Evolutionary conservation across 1,140 invertebrate genomes (phyloP).

Genomic region (Tetraneura akinire): DNA sequence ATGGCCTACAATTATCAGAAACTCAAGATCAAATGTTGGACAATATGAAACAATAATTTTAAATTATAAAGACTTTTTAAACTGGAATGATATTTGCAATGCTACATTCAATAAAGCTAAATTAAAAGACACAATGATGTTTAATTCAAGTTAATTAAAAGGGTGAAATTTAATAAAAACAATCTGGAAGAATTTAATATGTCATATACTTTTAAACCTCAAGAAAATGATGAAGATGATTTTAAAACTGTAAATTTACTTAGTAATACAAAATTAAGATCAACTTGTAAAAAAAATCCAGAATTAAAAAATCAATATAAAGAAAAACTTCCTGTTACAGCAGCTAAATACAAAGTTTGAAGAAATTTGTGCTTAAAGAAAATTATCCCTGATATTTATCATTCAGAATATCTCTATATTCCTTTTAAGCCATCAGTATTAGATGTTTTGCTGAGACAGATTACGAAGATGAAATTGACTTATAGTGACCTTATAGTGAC

Average conservation of each 20-base stretch:
- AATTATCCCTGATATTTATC: not conserved
- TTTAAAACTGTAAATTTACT: not conserved
- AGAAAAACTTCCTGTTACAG: not conserved
- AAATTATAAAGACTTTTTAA: not conserved
- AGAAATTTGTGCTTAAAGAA: not conserved
- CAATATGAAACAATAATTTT: not conserved
- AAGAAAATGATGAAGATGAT: not conserved
- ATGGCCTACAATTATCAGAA: not conserved
- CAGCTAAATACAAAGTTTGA: not conserved
- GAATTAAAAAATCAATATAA: not conserved
- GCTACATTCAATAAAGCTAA: not conserved
- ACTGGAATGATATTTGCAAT: not conserved
- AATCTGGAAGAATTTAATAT: not conserved
- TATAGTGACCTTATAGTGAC: no score
- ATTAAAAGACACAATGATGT: not conserved
- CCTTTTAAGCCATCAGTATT: not conserved
- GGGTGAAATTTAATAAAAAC: not conserved
- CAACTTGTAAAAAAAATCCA: not conserved
- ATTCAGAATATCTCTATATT: not conserved
- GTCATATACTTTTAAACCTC: not conserved
- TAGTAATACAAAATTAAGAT: not conserved
- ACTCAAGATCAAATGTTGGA: not conserved
- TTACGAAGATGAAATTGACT: not conserved
- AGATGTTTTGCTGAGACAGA: not conserved
- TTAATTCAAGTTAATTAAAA: not conserved